These are phyloP conservation scores for Geophilus truncorum DNA, from an alignment of 2,888 invertebrate species.

Conservation along the genomic window DNA sequence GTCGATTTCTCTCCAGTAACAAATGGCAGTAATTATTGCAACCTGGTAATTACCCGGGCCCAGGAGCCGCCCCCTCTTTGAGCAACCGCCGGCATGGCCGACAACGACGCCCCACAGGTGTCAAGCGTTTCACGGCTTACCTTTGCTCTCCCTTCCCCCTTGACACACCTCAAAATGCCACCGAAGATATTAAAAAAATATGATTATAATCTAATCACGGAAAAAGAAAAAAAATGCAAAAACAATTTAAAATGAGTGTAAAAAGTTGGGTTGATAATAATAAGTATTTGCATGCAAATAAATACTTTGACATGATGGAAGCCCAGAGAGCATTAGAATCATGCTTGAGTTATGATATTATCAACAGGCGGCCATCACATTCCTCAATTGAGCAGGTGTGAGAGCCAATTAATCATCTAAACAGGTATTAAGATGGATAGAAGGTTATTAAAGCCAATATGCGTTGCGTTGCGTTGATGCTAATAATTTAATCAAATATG, in stretches of 20 bases:
- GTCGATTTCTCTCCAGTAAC: constrained; percentile 22
- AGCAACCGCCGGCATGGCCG: constrained; percentile 20
- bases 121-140: constrained; percentile 24
- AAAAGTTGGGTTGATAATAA: not conserved
- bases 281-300: constrained; percentile 25
- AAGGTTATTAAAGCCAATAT: not conserved
- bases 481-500: not conserved
- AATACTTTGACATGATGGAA: constrained; percentile 24
- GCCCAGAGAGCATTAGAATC: constrained; percentile 4
- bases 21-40: constrained; percentile 29
- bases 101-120: constrained; percentile 29
- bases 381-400: constrained; percentile 27
- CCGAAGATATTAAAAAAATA: constrained; percentile 4
- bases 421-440: constrained; percentile 18
- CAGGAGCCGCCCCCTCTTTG: constrained; percentile 28
- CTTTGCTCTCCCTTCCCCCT: not conserved
- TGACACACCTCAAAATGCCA: constrained; percentile 21
- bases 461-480: not conserved
- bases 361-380: constrained; percentile 25
- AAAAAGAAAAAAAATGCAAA: not conserved
- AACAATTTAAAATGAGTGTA: constrained; percentile 13
- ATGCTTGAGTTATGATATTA: constrained; percentile 10
- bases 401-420: constrained; percentile 27
- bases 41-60: constrained; percentile 31
- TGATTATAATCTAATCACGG: constrained; percentile 24